Evolutionary conservation across 2,888 invertebrate genomes (phyloP).

Genomic region (Dicycla oo): DNA sequence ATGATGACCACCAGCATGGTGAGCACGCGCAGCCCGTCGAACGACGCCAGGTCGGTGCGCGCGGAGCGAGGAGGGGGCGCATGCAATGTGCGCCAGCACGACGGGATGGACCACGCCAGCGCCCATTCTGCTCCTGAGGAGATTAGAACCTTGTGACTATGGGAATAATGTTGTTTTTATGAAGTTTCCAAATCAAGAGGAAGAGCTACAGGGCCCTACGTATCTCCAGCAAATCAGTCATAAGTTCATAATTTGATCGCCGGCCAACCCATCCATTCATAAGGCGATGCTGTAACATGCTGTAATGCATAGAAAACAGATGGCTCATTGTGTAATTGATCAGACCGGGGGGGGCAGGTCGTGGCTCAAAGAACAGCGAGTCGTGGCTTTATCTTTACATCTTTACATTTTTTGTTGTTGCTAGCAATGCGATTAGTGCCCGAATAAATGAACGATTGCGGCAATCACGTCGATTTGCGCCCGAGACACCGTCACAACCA

Average conservation of each 20-base stretch:
- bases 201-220: neutral
- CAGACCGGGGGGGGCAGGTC: no score
- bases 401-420: neutral
- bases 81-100: conserved; percentile 77
- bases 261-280: no score
- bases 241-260: no score
- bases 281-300: no score
- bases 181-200: neutral
- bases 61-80: conserved; percentile 69
- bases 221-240: no score
- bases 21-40: conserved; percentile 85
- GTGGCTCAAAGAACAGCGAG: no score
- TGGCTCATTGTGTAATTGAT: no score
- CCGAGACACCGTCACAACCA: no score
- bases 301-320: no score
- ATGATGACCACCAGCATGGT: conserved; percentile 86
- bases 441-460: conserved; percentile 23
- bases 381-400: conserved; percentile 1
- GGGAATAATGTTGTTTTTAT: neutral
- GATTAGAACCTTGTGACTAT: neutral
- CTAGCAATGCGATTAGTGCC: conserved; percentile 9
- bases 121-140: conserved; percentile 73
- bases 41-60: conserved; percentile 77
- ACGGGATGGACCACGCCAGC: conserved; percentile 80
- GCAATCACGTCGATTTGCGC: conserved; percentile 7